phyloP scores from a whole-genome alignment of 2,113 vertebrate species.

The Melospiza georgiana region DNA sequence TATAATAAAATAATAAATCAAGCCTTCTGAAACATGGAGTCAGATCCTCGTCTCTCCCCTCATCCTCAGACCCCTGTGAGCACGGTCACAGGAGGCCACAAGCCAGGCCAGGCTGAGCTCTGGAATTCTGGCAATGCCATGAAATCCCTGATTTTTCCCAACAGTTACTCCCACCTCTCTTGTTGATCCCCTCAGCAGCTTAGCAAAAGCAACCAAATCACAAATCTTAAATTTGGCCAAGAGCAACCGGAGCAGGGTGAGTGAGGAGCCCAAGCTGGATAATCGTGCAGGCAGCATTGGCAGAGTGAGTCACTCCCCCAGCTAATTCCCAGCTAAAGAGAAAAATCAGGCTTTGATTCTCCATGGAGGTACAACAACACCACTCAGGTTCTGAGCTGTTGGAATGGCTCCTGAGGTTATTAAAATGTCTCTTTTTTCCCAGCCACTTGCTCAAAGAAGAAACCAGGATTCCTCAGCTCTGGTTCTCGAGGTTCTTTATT shows the following conservation, averaged over 20 bases:
- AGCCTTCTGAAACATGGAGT: too few species aligned
- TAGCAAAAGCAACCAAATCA: not conserved
- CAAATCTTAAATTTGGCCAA: not conserved
- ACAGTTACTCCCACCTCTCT: not conserved
- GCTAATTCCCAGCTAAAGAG: constrained; percentile 3
- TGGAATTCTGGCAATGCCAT: not conserved
- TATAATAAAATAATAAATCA: too few species aligned
- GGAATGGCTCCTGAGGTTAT: too few species aligned
- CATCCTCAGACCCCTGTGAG: too few species aligned
- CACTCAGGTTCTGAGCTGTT: not conserved
- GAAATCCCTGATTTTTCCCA: not conserved
- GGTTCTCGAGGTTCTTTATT: too few species aligned
- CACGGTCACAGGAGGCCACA: not conserved
- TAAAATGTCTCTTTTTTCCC: too few species aligned
- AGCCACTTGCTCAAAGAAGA: too few species aligned
- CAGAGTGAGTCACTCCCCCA: not conserved
- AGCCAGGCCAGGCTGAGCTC: not conserved
- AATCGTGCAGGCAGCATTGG: constrained; percentile 1
- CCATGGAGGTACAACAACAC: not conserved
- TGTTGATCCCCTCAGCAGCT: not conserved
- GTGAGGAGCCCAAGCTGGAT: not conserved
- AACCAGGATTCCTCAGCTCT: too few species aligned
- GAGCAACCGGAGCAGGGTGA: not conserved
- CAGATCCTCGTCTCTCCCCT: too few species aligned
- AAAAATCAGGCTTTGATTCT: not conserved